Percentiles rank a stretch among this genome's conserved stretches.
Conservation (phyloP, 2,797 vertebrate genomes). For the Schizopygopsis pylzovi region DNA sequence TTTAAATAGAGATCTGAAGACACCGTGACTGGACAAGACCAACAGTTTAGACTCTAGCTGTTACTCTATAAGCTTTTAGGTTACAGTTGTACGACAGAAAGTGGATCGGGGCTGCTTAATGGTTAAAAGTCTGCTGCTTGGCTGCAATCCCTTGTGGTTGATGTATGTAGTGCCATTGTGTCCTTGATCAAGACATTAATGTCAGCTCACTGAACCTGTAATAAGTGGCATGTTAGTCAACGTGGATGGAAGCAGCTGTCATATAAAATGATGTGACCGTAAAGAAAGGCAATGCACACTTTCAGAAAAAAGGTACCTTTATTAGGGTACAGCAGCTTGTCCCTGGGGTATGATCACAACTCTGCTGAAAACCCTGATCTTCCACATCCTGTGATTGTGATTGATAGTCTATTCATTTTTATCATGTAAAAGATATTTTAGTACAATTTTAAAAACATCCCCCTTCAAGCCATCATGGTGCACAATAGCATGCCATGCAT, state of each 20-base stretch:
- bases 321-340: background rate
- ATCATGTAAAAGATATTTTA: background rate
- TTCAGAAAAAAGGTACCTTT: background rate
- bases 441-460: background rate
- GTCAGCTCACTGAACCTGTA: constrained; percentile 15
- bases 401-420: background rate
- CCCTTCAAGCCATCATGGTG: background rate
- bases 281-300: background rate
- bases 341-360: background rate
- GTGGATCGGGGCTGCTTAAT: background rate
- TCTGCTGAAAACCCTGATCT: background rate
- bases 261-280: background rate
- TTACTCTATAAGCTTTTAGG: background rate
- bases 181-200: constrained; percentile 25
- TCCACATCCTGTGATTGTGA: background rate
- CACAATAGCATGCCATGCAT: background rate
- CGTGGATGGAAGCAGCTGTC: background rate
- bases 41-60: background rate
- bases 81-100: background rate
- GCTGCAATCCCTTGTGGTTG: background rate
- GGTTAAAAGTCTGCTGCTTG: background rate
- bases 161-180: background rate
- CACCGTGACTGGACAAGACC: background rate
- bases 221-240: background rate
- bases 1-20: constrained; percentile 24